Evolutionary conservation across 2,113 vertebrate genomes (phyloP).

Genomic region (Pseudopodoces humilis): DNA sequence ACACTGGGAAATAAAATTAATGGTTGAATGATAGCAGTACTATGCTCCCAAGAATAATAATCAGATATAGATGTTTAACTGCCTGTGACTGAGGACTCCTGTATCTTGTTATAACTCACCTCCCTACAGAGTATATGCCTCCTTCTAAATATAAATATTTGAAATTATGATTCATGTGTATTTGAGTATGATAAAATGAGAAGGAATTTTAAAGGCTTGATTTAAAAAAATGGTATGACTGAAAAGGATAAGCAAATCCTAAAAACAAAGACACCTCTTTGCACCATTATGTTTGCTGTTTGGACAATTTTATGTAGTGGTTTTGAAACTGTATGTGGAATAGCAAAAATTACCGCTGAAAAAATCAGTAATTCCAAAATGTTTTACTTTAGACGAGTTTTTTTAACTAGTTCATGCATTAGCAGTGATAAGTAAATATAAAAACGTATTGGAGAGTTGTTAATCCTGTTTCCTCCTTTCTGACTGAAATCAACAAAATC

Average conservation of each 20-base stretch:
- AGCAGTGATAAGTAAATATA: background rate
- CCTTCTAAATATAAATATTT: constrained; percentile 42
- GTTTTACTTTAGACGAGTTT: background rate
- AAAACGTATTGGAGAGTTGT: background rate
- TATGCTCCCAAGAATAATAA: constrained; percentile 29
- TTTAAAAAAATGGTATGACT: background rate
- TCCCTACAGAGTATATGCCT: background rate
- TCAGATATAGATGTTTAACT: constrained; percentile 24
- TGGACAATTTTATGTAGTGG: background rate
- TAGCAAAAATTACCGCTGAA: background rate
- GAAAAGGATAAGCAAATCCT: background rate
- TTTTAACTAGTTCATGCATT: background rate
- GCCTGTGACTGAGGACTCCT: constrained; percentile 35
- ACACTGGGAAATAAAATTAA: constrained; percentile 45
- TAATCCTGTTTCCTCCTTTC: background rate
- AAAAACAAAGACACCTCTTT: background rate
- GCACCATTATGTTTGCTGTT: background rate
- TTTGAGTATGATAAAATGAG: background rate
- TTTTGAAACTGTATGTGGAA: background rate
- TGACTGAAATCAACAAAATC: background rate
- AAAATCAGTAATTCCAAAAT: background rate
- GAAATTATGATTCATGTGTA: background rate
- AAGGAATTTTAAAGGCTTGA: background rate
- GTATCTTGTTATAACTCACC: background rate
- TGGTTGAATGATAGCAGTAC: constrained; percentile 23